Base-by-base conservation (phyloP, 2,888 invertebrate species). In the Anthrax anthrax region DNA sequence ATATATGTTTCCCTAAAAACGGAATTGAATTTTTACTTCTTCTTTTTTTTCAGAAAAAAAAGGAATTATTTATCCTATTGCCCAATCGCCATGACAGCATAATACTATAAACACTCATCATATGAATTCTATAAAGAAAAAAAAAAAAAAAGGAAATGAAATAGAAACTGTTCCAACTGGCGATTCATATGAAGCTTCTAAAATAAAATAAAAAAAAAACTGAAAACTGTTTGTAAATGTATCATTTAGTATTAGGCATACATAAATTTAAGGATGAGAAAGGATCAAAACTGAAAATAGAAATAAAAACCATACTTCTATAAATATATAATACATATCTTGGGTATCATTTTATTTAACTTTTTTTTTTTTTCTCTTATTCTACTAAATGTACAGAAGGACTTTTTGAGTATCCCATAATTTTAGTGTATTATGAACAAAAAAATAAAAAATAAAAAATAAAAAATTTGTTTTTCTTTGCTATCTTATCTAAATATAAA, bases 51-150 rank as follows among this genome's bases (percentile, higher is more conserved):
- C n/a, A n/a, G n/a, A n/a, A n/a, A n/a, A n/a, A n/a, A n/a, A n/a
- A n/a, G n/a, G n/a, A n/a, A 23, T 23, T 23, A 23, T 23, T 54
- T 55, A 55, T 53, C 54, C 55, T 50, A 32, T 54, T 54, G 52
- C 50, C 53, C 53, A 53, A 54, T 55, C 52, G 52, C 54, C 50
- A 48, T 50, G 50, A 46, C 41, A 47, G 47, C 47, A 43, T 32
- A 32, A 32, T 32, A 32, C 12, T 12, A 6, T 17, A 37, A 23
- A 23, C 8, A 23, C 8, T 23, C 23, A 23, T 23, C 23, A 4
- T 23, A 23, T 23, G 8, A 23, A 23, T 23, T 4, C 8, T 6
- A 23, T 23, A 23, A 4, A 8, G 8, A 23, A 23, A 40, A 45
- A 37, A 40, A 45, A 36, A 40, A 23, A 8, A 23, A 23, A 8